Evolutionary conservation across 1,140 invertebrate genomes (phyloP), one percentile per base, ranked within the genome.

Genomic region (Ips nitidus): DNA sequence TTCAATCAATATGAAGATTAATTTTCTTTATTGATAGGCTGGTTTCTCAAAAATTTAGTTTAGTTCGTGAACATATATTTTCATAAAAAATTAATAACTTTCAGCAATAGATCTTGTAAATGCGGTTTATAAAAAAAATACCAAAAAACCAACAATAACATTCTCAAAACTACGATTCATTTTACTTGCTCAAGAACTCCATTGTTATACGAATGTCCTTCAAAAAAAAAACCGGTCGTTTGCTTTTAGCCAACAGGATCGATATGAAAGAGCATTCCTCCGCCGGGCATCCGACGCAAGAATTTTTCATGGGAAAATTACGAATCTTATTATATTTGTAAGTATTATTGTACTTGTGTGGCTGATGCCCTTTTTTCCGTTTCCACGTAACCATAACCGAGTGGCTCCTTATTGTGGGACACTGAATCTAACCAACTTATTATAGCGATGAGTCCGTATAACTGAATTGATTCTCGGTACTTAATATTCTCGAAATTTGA

Each of bases 281-380:
- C n/a, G 45, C 22, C 45, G 41, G 45, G 38, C 47, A 53, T 63
- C 47, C 52, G 47, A 65, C 63, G 37, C 8, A 65, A 56, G 52
- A 65, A 56, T 65, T 65, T 65, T 65, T 65, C 63, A 65, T 65
- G 63, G 63, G 63, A 65, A 65, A 65, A 65, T 65, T 65, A 56
- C 63, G 22, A 65, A 65, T 56, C 63, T 65, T 65, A 65, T 65
- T 65, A 65, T 55, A 63, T 63, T 63, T 63, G 61, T 63, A 52
- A 63, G 61, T 63, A 63, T 63, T 65, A 56, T 65, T 65, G 63
- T 65, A 43, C 52, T 65, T 65, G 62, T 64, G 50, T 64, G 59
- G 59, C 38, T 61, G 59, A 61, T 64, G 62, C 52, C 52, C 57
- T 56, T 65, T 65, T 65, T 65, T 65, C 37, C 40, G 45, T 1